Conservation (phyloP, 2,888 invertebrate genomes). For the Poecilus cupreus region DNA sequence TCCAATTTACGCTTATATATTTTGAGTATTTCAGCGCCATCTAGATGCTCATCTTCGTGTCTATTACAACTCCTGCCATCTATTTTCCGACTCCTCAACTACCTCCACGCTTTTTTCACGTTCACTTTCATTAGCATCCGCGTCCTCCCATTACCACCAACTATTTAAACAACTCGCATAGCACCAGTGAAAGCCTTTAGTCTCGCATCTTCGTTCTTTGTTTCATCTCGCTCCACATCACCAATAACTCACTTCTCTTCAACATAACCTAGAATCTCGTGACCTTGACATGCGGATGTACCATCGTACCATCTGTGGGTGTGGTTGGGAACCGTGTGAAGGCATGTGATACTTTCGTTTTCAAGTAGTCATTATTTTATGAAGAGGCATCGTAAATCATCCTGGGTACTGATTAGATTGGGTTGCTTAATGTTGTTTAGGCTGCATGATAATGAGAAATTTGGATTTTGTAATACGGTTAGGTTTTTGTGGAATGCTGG, state of each 20-base stretch:
- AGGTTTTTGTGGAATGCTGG: not conserved
- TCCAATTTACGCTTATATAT: not conserved
- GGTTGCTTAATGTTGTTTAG: not conserved
- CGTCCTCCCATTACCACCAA: not conserved
- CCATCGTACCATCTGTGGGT: conserved; percentile 12
- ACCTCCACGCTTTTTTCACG: not conserved
- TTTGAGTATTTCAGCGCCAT: not conserved
- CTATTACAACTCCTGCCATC: not conserved
- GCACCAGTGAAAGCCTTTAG: not conserved
- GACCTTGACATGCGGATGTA: conserved; percentile 56
- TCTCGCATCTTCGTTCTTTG: not conserved
- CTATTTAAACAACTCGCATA: not conserved
- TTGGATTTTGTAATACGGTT: not conserved
- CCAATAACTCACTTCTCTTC: not conserved
- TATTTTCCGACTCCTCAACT: not conserved
- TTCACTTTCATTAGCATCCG: conserved; percentile 11
- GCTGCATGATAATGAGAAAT: not conserved
- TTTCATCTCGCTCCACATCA: too few species aligned
- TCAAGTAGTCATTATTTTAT: conserved; percentile 5
- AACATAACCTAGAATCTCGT: conserved; percentile 43
- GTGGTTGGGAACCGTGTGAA: not conserved
- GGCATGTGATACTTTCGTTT: conserved; percentile 14
- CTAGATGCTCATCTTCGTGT: not conserved
- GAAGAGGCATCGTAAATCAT: conserved; percentile 6
- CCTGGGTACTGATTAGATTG: not conserved